Base-by-base conservation (phyloP, 2,113 vertebrate species). In the Cheilinus undulatus region DNA sequence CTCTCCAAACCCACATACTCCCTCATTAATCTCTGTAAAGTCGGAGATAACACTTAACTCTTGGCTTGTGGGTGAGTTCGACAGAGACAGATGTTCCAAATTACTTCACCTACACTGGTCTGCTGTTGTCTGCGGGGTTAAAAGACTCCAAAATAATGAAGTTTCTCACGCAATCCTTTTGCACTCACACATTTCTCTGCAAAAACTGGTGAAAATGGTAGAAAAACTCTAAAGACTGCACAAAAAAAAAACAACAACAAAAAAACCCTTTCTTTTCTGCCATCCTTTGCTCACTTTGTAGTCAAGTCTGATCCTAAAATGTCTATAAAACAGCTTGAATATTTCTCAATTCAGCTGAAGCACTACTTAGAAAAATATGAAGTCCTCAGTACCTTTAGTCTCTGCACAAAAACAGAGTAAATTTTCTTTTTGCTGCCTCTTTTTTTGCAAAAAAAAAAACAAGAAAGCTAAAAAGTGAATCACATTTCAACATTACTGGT, bases 1-100 rank as follows among this genome's bases (percentile, higher is more conserved):
- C 36, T 36, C 53, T 49, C 65, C 26, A 54, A 69, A 79, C 50
- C n/a, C 15, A 48, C 61, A 60, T 27, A 42, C 11, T 6, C 73
- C 57, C 40, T 69, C 82, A 85, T 89, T 82, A 62, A 88, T 88
- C 73, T 80, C 61, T 42, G 73, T 46, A 53, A 50, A 62, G 61
- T 68, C 73, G 50, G 73, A 71, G 71, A 80, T 71, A 76, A 77
- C 80, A 58, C 70, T 82, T 78, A 78, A 84, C 57, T 83, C 77
- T 24, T 63, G 49, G 60, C 67, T 75, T 62, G 49, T 73, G 77
- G 83, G 59, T 60, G 67, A 69, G 73, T 54, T 58, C 69, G 85
- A 85, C 87, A 89, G 69, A 86, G 88, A 91, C 82, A 78, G 82
- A 91, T 87, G 83, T 80, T 84, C 50, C 64, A 73, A 87, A 89